Evolutionary conservation across 2,888 invertebrate species (phyloP), one percentile per base, ranked within the genome.

Genomic region (Oasisia sp.): DNA sequence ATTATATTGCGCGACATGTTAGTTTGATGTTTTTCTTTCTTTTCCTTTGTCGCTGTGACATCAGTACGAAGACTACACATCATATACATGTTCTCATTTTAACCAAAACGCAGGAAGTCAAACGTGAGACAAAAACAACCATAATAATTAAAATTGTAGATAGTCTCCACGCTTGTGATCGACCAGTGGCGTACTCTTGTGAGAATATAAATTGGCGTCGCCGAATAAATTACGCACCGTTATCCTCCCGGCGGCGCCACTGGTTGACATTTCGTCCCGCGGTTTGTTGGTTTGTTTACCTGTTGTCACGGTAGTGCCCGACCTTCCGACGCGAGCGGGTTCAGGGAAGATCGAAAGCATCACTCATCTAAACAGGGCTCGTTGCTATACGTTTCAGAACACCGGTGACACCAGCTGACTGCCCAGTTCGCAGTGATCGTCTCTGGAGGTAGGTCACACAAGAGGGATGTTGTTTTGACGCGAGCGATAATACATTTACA

Each of bases 291-390:
- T 74, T 74, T 74, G 74, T 74, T 74, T 74, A 74, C 74, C 27
- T 74, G 74, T 74, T 74, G 74, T 74, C 74, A 74, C 74, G 74
- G 74, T 74, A 74, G 74, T 74, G 74, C 27, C n/a, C 74, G 74
- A 74, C 74, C 74, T 74, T 74, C 74, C 27, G n/a, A n/a, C 74
- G n/a, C 74, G 19, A n/a, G 74, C 74, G 27, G 74, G 74, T n/a
- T 74, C 74, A 27, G 74, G 74, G 74, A n/a, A 19, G n/a, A n/a
- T 27, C 19, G 14, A 27, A 56, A 74, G 74, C 14, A 74, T n/a
- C 74, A 74, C n/a, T 74, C 74, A 74, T 27, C 74, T 74, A 74
- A 74, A 27, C n/a, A 74, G 74, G 74, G 27, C 19, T 7, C 74
- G 14, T 74, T 74, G 74, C 74, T 19, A 74, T 74, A 74, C 74